Evolutionary conservation across 2,888 invertebrate genomes (phyloP), one percentile per base, ranked within the genome.

Genomic region (Tetranychus piercei): DNA sequence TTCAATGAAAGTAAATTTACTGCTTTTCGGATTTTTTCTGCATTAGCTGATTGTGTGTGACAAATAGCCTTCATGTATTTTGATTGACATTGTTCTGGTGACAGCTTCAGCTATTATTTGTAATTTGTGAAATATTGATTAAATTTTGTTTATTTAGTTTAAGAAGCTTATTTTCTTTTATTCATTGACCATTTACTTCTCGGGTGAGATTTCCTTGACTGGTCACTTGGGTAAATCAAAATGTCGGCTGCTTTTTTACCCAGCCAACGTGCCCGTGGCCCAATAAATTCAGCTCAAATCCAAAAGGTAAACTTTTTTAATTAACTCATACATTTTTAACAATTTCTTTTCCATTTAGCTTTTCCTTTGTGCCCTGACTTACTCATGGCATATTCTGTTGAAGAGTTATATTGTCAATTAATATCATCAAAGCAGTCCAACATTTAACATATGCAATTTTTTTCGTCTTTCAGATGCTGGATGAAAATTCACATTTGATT

Each of bases 401-500:
- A 20, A 64, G 18, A n/a, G 1, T 66, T 18, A 6, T 18, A 66
- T 20, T 66, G 66, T 77, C 34, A 34, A 34, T 34, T 34, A 5
- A 3, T 34, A 34, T 34, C 5, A 3, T 34, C 3, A 4, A 1
- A 34, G 34, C 34, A 34, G 34, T 34, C 34, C 1, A 34, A 34
- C 34, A 34, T 34, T 74, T 74, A 22, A 80, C 80, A 55, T 55
- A 15, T 55, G 11, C 8, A 55, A 15, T 55, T 55, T 15, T 9
- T 15, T 55, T 55, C 15, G 3, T 6, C 3, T 55, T 55, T 55
- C 81, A 95, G 87, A 90, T 97, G 88, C 86, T 97, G 77, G 96
- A 97, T 85, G 97, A 97, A 84, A 97, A 97, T 83, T 91, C 91
- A 80, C 93, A 94, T 82, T 86, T 97, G 71, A 96, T 97, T 80